These are phyloP conservation scores for Etheostoma spectabile DNA, from an alignment of 2,113 vertebrate genomes.

Conservation along the genomic window DNA sequence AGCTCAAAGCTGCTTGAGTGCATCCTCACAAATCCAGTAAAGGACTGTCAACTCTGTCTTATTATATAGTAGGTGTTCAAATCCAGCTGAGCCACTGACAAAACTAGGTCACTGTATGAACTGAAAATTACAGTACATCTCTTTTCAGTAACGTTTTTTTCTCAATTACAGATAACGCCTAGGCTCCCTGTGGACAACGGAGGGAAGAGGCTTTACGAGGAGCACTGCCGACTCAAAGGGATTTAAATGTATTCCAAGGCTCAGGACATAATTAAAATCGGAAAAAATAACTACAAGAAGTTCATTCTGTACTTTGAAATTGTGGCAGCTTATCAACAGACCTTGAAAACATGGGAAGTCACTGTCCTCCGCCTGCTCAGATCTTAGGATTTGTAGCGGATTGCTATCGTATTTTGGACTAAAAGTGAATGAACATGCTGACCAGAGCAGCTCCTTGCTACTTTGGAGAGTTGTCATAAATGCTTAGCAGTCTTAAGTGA, in stretches of 20 bases:
- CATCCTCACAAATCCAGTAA: not conserved
- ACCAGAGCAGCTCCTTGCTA: not conserved
- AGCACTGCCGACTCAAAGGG: not conserved
- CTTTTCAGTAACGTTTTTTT: not conserved
- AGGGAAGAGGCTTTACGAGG: not conserved
- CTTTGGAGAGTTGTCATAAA: not conserved
- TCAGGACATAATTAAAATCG: slow-evolving; percentile 1
- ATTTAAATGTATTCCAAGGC: not conserved
- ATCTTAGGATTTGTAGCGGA: not conserved
- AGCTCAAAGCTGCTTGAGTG: not conserved
- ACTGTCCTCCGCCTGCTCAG: not conserved
- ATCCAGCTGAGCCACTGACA: not conserved
- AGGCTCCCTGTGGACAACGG: not conserved
- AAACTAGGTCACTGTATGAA: not conserved
- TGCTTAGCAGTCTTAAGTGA: too few relatives aligned
- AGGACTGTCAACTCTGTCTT: not conserved
- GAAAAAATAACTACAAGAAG: not conserved
- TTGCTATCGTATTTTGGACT: not conserved
- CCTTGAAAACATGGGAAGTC: not conserved
- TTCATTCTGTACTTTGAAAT: not conserved
- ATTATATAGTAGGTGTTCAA: not conserved
- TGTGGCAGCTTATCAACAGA: not conserved
- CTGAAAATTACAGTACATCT: not conserved
- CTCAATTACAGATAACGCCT: slow-evolving; percentile 61
- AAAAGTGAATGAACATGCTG: not conserved